phyloP scores from a whole-genome alignment of 2,888 invertebrate genomes.

The Lasioglossum marginatum region DNA sequence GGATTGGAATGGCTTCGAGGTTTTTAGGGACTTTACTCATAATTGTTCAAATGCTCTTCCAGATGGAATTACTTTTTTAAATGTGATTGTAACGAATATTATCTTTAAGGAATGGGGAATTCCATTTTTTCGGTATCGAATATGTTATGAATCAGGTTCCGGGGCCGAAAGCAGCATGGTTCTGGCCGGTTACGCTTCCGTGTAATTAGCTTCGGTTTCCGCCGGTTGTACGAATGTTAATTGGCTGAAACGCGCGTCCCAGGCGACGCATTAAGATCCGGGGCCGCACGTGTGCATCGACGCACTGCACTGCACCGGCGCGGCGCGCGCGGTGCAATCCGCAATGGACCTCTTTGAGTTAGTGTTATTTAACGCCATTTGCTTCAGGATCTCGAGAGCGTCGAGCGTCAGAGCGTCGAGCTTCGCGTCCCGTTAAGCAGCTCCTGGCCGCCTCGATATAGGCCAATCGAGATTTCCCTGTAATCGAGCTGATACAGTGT shows the following conservation, averaged over 20 bases:
- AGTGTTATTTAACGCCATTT: constrained; percentile 44
- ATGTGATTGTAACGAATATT: no score
- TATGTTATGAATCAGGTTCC: neutral
- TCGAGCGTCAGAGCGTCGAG: neutral
- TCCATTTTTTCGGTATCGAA: neutral
- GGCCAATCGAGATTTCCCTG: constrained; percentile 4
- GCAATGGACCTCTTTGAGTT: constrained; percentile 49
- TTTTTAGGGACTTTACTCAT: neutral
- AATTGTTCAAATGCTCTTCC: neutral
- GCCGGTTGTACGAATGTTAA: constrained; percentile 50
- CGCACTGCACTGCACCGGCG: neutral
- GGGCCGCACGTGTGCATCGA: constrained; percentile 37
- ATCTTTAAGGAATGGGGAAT: neutral
- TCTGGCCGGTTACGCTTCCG: constrained; percentile 50
- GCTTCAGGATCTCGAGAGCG: constrained; percentile 32
- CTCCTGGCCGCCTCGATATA: neutral
- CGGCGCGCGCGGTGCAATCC: constrained; percentile 15
- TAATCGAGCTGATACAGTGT: constrained; percentile 5
- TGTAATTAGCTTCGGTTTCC: constrained; percentile 60
- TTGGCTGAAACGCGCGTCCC: constrained; percentile 54
- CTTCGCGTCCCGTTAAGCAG: constrained; percentile 7
- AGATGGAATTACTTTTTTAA: neutral
- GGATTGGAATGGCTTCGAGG: neutral
- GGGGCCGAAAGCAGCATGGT: constrained; percentile 14
- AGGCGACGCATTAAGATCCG: constrained; percentile 52